Evolutionary conservation across 2,113 vertebrate genomes (phyloP), one percentile per base, ranked within the genome.

Genomic region (Petromus typicus): DNA sequence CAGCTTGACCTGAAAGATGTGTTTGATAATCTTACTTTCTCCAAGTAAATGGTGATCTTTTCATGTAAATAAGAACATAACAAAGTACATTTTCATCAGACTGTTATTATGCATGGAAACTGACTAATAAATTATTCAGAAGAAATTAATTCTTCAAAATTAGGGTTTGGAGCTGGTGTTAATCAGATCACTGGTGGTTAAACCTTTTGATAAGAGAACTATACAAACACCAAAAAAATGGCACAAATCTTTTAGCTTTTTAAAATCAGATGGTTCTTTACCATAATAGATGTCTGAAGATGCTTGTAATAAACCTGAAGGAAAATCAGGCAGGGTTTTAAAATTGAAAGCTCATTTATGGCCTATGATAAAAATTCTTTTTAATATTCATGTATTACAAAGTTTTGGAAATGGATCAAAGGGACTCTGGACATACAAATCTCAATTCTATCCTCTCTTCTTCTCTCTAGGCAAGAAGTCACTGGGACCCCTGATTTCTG

Each of bases 61-160:
- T 59, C 78, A 88, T 80, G 59, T 88, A 87, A 94, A 76, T 83
- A 92, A 93, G 85, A 94, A 95, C 66, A 83, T 79, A 88, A 16
- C 45, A 95, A 89, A 37, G 20, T 73, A 56, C 45, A 67, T 75
- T 93, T 95, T 94, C 45, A 91, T 59, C n/a, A 75, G 23, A 69
- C 23, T 80, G 51, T 88, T 92, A 80, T 94, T 95, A 90, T 93
- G 88, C 43, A 57, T 93, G 40, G 20, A 93, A 88, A 93, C 22
- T 80, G 54, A 87, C 23, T 86, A 66, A 73, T 54, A 90, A 76
- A 79, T 84, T 92, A 75, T 89, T 93, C 56, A 73, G 63, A 48
- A 89, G 61, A 89, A 85, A 93, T 90, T 79, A 86, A 90, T 87
- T 94, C 59, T 94, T 89, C 30, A 76, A 59, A 91, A 59, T 81